Conservation (phyloP, 23 tunicate species). For the Trididemnum nubilum region DNA sequence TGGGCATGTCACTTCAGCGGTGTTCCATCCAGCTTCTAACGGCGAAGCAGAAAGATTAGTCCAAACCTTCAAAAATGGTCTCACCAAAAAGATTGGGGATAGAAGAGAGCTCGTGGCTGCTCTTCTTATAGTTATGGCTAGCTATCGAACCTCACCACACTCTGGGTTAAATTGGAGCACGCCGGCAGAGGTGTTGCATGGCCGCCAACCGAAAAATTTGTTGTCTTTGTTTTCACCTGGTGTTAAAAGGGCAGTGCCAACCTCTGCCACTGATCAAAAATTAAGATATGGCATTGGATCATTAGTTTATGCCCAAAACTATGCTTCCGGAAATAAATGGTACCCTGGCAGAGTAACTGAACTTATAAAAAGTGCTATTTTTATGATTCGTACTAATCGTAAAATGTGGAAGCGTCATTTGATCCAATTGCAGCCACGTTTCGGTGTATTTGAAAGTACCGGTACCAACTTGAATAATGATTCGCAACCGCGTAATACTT, state of each 20-base stretch:
- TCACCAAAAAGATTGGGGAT: background rate
- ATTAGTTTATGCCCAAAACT: constrained; percentile 6
- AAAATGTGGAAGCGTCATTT: background rate
- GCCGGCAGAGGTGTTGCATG: constrained; percentile 21
- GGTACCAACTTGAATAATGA: no score
- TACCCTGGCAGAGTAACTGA: background rate
- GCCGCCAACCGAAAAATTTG: constrained; percentile 3
- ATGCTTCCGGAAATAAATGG: constrained; percentile 14
- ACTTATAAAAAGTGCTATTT: background rate
- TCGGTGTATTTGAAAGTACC: no score
- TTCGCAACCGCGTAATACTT: no score
- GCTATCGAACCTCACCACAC: constrained; percentile 1
- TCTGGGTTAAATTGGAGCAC: constrained; percentile 11
- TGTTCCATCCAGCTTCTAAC: constrained; percentile 27
- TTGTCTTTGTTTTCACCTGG: constrained; percentile 16
- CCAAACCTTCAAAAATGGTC: constrained; percentile 1
- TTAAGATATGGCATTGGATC: background rate
- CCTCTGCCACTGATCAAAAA: background rate
- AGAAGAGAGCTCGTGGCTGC: background rate
- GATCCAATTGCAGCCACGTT: background rate
- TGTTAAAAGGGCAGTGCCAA: background rate
- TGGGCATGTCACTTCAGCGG: background rate
- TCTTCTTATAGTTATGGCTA: background rate
- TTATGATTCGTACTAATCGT: background rate
- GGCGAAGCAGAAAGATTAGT: constrained; percentile 31